Evolutionary conservation across 2,797 vertebrate species (phyloP).

Genomic region (Pseudochirops cupreus): DNA sequence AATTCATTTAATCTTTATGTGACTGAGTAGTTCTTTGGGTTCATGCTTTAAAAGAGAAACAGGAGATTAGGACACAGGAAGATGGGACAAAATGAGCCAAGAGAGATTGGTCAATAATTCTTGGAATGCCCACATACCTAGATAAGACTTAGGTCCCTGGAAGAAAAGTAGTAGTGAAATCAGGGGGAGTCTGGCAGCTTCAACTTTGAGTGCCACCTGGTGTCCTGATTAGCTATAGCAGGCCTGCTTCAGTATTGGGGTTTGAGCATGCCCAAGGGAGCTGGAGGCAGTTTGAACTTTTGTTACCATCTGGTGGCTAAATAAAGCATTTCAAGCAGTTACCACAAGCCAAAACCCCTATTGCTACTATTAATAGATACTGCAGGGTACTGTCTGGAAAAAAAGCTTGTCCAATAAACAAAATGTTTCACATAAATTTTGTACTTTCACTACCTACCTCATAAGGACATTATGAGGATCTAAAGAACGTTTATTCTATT

Average conservation of each 20-base stretch:
- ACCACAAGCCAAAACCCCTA: not conserved
- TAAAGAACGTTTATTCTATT: not conserved
- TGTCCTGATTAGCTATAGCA: not conserved
- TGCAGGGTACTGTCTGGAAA: not conserved
- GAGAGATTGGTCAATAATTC: not conserved
- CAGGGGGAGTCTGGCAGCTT: not conserved
- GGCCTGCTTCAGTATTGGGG: not conserved
- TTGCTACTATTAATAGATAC: not conserved
- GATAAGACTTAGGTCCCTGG: not conserved
- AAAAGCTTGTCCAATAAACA: not conserved
- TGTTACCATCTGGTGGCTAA: not conserved
- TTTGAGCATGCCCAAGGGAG: not conserved
- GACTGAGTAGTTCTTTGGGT: not conserved
- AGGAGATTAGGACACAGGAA: not conserved
- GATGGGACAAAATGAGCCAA: not conserved
- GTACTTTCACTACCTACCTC: not conserved
- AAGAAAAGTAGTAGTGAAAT: not conserved
- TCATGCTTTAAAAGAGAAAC: not conserved
- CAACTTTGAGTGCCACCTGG: not conserved
- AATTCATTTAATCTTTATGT: not conserved
- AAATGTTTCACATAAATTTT: not conserved
- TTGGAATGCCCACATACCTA: not conserved
- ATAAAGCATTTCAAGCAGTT: not conserved
- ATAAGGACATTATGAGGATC: not conserved
- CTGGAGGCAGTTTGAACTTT: not conserved